These are phyloP conservation scores for Papilio xuthus DNA, from an alignment of 1,140 invertebrate genomes.

Conservation along the genomic window DNA sequence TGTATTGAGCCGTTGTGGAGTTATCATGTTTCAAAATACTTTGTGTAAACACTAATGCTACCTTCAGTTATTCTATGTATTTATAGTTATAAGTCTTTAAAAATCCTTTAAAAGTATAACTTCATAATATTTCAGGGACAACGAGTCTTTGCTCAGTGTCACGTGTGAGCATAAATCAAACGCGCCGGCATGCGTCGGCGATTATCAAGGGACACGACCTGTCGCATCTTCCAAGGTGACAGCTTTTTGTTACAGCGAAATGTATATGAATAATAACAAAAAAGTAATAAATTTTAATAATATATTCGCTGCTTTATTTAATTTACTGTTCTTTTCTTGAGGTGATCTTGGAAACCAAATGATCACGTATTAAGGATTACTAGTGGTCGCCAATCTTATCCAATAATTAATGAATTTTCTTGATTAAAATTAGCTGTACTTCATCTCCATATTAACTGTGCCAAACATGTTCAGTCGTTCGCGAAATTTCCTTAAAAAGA, in stretches of 20 bases:
- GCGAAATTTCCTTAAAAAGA: too few species aligned
- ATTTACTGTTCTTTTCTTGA: background rate
- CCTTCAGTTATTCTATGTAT: too few species aligned
- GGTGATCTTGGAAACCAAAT: background rate
- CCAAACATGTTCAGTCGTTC: too few species aligned
- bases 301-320: background rate
- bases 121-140: background rate
- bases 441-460: too few species aligned
- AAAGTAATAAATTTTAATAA: background rate
- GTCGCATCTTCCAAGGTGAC: background rate
- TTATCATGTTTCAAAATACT: too few species aligned
- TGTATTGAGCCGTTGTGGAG: too few species aligned
- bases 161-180: background rate
- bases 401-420: too few species aligned
- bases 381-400: too few species aligned
- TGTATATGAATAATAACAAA: background rate
- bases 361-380: too few species aligned
- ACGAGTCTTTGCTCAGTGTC: background rate
- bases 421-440: too few species aligned
- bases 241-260: slow-evolving; percentile 21
- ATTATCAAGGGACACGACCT: slow-evolving; percentile 19
- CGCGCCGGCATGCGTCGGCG: background rate
- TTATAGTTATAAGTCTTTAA: background rate
- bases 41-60: background rate
- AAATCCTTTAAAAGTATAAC: background rate